Percentiles rank a stretch among this genome's conserved stretches.
phyloP scores from a whole-genome alignment of 2,888 invertebrate genomes.

The Corythucha ciliata region DNA sequence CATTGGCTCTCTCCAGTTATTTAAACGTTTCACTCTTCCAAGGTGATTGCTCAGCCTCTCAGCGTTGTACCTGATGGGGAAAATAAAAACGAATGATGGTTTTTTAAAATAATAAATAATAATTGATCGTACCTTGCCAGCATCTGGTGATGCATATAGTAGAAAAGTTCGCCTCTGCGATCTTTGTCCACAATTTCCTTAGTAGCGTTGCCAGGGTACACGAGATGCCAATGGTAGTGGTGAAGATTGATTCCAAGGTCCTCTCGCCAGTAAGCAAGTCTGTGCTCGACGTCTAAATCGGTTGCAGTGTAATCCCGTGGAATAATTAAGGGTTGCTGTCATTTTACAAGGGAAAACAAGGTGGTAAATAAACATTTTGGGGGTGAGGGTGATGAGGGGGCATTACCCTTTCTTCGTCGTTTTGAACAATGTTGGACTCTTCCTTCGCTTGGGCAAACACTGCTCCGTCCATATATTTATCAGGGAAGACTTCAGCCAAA shows the following conservation, averaged over 20 bases:
- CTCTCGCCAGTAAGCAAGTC: conserved; percentile 74
- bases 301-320: conserved; percentile 67
- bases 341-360: conserved; percentile 9
- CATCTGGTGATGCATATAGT: conserved; percentile 69
- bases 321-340: conserved; percentile 56
- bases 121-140: conserved; percentile 49
- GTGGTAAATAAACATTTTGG: neutral
- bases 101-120: neutral
- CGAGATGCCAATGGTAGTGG: conserved; percentile 88
- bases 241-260: conserved; percentile 77
- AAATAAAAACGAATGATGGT: neutral
- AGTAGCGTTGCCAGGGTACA: conserved; percentile 64
- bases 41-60: conserved; percentile 67
- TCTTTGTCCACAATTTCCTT: conserved; percentile 62
- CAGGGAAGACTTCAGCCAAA: conserved; percentile 68
- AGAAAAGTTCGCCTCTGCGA: conserved; percentile 68
- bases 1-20: conserved; percentile 59
- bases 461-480: conserved; percentile 68
- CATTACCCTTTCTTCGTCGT: conserved; percentile 22
- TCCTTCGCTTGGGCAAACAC: conserved; percentile 61
- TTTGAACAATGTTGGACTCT: conserved; percentile 50
- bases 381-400: neutral
- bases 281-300: conserved; percentile 64
- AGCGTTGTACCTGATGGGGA: conserved; percentile 55
- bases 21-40: conserved; percentile 52